Evolutionary conservation across 1,140 invertebrate species (phyloP).

Genomic region (Liolophura sinensis): DNA sequence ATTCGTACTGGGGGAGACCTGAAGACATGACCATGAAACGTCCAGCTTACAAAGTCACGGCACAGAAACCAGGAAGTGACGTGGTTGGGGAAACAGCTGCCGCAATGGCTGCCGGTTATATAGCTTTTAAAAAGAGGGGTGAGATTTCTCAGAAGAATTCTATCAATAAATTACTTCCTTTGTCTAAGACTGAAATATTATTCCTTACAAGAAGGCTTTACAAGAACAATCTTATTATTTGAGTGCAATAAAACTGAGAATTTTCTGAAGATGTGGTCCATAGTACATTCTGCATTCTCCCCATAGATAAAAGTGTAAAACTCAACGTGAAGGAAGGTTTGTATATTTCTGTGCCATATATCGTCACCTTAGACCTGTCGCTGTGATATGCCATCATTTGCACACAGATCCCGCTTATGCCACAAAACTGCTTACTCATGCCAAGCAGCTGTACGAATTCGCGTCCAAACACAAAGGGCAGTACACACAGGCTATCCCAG

Average conservation of each 20-base stretch:
- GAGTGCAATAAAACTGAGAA: too few relatives aligned
- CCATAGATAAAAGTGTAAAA: too few relatives aligned
- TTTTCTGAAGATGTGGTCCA: too few relatives aligned
- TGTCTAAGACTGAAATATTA: too few relatives aligned
- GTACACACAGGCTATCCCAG: slow-evolving; percentile 64
- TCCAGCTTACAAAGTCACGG: slow-evolving; percentile 66
- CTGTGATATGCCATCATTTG: neutral
- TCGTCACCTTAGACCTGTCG: too few relatives aligned
- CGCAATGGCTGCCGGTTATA: slow-evolving; percentile 64
- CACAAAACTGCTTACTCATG: slow-evolving; percentile 58
- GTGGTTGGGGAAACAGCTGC: slow-evolving; percentile 69
- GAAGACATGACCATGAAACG: slow-evolving; percentile 53
- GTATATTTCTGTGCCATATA: too few relatives aligned
- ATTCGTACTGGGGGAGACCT: slow-evolving; percentile 30
- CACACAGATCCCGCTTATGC: slow-evolving; percentile 21
- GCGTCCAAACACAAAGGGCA: slow-evolving; percentile 62
- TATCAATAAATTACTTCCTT: neutral
- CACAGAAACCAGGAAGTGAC: slow-evolving; percentile 65
- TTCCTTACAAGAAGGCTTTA: too few relatives aligned
- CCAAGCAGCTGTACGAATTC: slow-evolving; percentile 64
- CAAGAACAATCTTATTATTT: too few relatives aligned
- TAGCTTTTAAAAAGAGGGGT: slow-evolving; percentile 60
- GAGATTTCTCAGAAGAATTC: neutral
- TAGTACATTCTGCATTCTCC: too few relatives aligned
- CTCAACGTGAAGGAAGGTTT: too few relatives aligned